phyloP scores from a whole-genome alignment of 2,888 invertebrate species.

The Leptogaster cylindrica region DNA sequence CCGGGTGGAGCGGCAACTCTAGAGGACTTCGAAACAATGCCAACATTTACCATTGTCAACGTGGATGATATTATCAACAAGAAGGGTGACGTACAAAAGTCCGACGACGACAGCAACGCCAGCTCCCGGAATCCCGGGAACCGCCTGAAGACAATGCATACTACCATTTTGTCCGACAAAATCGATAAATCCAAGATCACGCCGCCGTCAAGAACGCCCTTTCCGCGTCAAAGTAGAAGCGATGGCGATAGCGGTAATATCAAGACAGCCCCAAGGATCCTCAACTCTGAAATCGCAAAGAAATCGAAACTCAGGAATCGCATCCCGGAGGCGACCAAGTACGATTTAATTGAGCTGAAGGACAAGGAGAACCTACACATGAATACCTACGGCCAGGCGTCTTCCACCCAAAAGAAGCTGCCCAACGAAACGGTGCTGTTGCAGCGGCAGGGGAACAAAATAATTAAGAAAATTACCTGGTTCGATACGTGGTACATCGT shows the following conservation, averaged over 20 bases:
- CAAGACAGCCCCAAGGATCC: constrained; percentile 58
- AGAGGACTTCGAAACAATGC: constrained; percentile 58
- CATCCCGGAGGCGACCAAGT: background rate
- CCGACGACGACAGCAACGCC: constrained; percentile 5
- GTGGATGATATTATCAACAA: constrained; percentile 61
- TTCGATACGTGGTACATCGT: constrained; percentile 62
- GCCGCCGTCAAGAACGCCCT: constrained; percentile 46
- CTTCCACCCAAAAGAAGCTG: constrained; percentile 46
- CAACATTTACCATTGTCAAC: constrained; percentile 62
- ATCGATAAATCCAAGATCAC: constrained; percentile 46
- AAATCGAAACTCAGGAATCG: constrained; percentile 51
- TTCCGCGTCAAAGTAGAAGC: background rate
- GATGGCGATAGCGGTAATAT: constrained; percentile 28
- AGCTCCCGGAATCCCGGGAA: constrained; percentile 39
- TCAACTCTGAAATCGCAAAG: constrained; percentile 58
- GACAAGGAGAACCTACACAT: constrained; percentile 20
- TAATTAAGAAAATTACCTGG: constrained; percentile 61
- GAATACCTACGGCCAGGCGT: constrained; percentile 4
- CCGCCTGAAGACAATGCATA: constrained; percentile 51
- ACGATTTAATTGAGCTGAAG: background rate
- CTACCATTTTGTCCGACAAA: constrained; percentile 51
- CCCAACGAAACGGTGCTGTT: constrained; percentile 58
- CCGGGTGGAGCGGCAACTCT: constrained; percentile 49
- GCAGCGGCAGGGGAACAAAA: constrained; percentile 57
- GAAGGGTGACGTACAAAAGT: constrained; percentile 48